Evolutionary conservation across 2,113 vertebrate genomes (phyloP).

Genomic region (Lamprologus ornatipinnis): DNA sequence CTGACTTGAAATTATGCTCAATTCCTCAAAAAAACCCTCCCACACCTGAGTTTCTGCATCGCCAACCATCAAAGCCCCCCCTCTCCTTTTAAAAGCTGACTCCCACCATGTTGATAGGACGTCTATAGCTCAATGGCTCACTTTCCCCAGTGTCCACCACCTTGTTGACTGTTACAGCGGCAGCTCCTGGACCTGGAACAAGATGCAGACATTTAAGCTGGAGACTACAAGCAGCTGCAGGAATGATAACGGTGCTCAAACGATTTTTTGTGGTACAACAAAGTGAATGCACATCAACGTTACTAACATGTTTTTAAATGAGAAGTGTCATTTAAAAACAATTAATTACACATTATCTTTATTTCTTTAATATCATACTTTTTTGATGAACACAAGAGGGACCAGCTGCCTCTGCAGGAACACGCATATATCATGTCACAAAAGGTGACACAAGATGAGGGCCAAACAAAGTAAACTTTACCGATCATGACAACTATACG

Average conservation of each 20-base stretch:
- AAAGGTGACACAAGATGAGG: neutral
- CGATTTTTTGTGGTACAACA: neutral
- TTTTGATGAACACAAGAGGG: neutral
- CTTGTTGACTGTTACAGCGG: neutral
- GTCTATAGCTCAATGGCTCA: neutral
- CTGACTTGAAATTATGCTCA: neutral
- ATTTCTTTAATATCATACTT: neutral
- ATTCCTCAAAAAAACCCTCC: neutral
- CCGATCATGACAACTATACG: neutral
- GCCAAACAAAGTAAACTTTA: neutral
- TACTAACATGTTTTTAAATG: neutral
- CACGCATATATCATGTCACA: neutral
- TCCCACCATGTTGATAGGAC: neutral
- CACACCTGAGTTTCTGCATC: neutral
- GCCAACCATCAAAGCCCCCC: neutral
- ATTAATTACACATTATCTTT: slow-evolving; percentile 19
- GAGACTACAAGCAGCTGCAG: neutral
- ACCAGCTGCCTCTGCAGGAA: neutral
- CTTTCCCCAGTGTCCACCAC: neutral
- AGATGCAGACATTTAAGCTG: neutral
- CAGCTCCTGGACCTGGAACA: neutral
- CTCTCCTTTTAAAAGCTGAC: neutral
- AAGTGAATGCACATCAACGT: neutral
- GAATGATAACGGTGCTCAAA: neutral
- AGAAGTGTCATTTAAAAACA: slow-evolving; percentile 14